Evolutionary conservation across 2,113 vertebrate genomes (phyloP).

Genomic region (human (Homo sapiens)): GRCh38 chr18:56385001-56385500

Average conservation of each 20-base stretch:
- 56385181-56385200: not conserved
- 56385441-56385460: slow-evolving; percentile 31
- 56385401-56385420: not conserved
- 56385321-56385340: not conserved
- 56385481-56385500: not conserved
- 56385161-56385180: not conserved
- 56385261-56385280: not conserved
- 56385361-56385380: slow-evolving; percentile 6
- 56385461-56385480: not conserved
- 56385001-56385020: not conserved
- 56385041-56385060: not conserved
- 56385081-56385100: not conserved
- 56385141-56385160: not conserved
- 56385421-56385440: not conserved
- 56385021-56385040: not conserved
- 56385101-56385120: not conserved
- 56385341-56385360: not conserved
- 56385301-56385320: not conserved
- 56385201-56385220: not conserved
- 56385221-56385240: not conserved
- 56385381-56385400: slow-evolving; percentile 17
- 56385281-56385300: not conserved
- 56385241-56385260: not conserved
- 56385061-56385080: rapidly evolving
- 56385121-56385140: not conserved